Conservation (phyloP, 2,113 vertebrate genomes). For the Muscicapa adusta region DNA sequence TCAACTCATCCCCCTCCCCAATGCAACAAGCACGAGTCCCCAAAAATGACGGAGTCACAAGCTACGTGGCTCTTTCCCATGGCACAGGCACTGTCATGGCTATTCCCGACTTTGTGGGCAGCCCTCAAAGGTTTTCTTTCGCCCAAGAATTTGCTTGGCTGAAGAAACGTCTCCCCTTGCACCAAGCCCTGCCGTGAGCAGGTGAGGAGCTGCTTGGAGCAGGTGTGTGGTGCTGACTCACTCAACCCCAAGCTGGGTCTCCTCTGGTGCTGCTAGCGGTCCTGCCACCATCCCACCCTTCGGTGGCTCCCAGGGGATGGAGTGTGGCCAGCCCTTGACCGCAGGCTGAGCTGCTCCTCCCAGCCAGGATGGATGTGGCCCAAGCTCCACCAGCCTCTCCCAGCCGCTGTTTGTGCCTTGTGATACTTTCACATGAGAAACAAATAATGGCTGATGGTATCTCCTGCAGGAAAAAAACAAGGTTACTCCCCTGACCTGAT, state of each 20-base stretch:
- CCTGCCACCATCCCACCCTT: background rate
- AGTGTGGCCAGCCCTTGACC: background rate
- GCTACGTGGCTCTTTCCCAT: fast-evolving
- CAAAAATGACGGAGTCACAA: fast-evolving
- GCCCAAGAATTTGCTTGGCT: background rate
- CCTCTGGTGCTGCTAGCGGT: background rate
- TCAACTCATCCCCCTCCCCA: fast-evolving
- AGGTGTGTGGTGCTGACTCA: background rate
- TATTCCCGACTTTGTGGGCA: background rate
- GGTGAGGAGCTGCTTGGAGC: background rate
- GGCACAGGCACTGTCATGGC: background rate
- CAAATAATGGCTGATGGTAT: slow-evolving; percentile 47
- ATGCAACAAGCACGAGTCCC: no score
- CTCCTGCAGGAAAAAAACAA: slow-evolving; percentile 31
- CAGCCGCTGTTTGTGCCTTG: background rate
- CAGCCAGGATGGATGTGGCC: background rate
- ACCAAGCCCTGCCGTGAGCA: fast-evolving
- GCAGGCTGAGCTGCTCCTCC: background rate
- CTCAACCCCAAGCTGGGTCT: background rate
- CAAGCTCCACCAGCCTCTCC: background rate
- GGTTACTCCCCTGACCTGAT: slow-evolving; percentile 63
- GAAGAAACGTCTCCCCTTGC: background rate
- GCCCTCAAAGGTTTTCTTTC: background rate
- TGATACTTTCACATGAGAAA: slow-evolving; percentile 62
- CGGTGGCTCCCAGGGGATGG: background rate